These are phyloP conservation scores for Agrilus mali DNA, from an alignment of 2,888 invertebrate species.

Conservation along the genomic window DNA sequence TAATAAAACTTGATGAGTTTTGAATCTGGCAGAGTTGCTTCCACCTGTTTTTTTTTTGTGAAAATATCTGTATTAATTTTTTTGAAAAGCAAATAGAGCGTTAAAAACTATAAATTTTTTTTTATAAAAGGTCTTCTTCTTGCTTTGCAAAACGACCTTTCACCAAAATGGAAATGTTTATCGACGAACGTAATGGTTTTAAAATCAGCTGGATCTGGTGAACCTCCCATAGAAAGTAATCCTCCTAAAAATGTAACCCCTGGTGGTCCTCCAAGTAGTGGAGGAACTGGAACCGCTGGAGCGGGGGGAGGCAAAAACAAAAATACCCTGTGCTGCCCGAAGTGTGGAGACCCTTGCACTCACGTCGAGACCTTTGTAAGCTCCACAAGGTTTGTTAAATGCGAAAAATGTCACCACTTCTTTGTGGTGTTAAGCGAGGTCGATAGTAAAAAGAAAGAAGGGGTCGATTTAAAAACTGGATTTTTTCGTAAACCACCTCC, in stretches of 20 bases:
- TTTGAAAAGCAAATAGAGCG: too few species aligned
- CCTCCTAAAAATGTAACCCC: conserved; percentile 16
- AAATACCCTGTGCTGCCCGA: conserved; percentile 79
- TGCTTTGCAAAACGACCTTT: background rate
- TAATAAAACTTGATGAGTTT: too few species aligned
- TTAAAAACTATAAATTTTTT: too few species aligned
- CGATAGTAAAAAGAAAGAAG: conserved; percentile 84
- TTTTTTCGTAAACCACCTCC: conserved; percentile 81
- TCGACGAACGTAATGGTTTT: conserved; percentile 24
- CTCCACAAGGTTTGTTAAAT: conserved; percentile 93
- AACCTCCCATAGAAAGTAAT: conserved; percentile 14
- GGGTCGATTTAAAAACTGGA: conserved; percentile 56
- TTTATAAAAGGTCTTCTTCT: too few species aligned
- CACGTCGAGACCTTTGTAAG: conserved; percentile 96
- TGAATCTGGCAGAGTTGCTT: too few species aligned
- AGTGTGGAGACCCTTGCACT: conserved; percentile 94
- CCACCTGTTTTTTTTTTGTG: too few species aligned
- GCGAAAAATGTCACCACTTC: conserved; percentile 96
- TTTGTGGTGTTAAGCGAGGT: conserved; percentile 91
- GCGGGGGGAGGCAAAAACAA: conserved; percentile 54
- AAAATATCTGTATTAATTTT: too few species aligned
- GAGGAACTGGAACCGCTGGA: conserved; percentile 15
- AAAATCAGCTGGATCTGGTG: conserved; percentile 26
- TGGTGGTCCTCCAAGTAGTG: conserved; percentile 10
- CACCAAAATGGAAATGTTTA: conserved; percentile 14